Evolutionary conservation across 2,113 vertebrate species (phyloP).

Genomic region (Nycticebus coucang): DNA sequence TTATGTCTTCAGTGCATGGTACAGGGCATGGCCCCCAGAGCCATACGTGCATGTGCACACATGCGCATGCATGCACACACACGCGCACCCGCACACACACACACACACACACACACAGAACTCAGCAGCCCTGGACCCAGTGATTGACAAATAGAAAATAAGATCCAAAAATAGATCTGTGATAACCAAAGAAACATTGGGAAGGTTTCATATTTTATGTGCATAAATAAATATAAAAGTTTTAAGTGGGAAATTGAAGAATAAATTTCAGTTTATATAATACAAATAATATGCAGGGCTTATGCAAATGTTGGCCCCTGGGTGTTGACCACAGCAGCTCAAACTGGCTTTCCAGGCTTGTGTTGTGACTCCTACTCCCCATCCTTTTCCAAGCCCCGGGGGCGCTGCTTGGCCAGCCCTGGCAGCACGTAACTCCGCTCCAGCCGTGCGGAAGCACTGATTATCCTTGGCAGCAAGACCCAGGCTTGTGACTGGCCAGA

Average conservation of each 20-base stretch:
- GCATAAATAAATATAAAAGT: not conserved
- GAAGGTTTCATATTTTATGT: not conserved
- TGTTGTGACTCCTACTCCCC: not conserved
- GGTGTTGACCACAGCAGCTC: not conserved
- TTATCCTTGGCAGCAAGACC: slow-evolving; percentile 42
- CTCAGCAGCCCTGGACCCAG: not conserved
- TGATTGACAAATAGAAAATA: not conserved
- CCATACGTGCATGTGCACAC: not conserved
- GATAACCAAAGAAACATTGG: not conserved
- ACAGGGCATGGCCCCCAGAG: not conserved
- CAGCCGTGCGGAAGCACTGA: slow-evolving; percentile 5
- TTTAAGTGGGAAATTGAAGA: not conserved
- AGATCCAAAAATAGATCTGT: not conserved
- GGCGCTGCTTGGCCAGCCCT: not conserved
- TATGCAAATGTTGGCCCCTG: not conserved
- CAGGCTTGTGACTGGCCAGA: slow-evolving; percentile 51
- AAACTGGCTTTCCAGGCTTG: not conserved
- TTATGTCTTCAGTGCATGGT: not conserved
- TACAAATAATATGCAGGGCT: not conserved
- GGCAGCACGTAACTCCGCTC: slow-evolving; percentile 49
- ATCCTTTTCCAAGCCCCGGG: not conserved
- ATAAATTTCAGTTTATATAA: slow-evolving; percentile 35
- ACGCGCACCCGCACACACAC: not conserved
- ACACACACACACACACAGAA: not conserved
- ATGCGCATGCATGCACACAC: not conserved